Conservation (phyloP, 1,140 invertebrate genomes). For the Aphaenogaster floridana region DNA sequence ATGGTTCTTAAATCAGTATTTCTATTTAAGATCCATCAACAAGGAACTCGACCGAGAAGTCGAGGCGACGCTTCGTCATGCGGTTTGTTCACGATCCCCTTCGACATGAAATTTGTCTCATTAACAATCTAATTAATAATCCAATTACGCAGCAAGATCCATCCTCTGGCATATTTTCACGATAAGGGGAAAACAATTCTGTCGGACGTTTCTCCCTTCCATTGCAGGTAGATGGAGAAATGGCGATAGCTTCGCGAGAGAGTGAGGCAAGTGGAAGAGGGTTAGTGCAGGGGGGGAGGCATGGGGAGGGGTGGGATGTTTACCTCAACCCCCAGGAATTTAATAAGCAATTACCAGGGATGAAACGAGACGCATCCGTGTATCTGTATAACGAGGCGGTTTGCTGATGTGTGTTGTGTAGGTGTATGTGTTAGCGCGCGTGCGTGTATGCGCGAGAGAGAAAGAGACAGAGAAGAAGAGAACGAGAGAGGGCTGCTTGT, state of each 20-base stretch:
- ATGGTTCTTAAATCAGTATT: constrained; percentile 19
- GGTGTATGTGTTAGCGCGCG: not conserved
- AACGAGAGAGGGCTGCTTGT: constrained; percentile 29
- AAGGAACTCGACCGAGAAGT: constrained; percentile 15
- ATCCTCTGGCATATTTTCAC: constrained; percentile 82
- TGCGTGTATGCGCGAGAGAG: not conserved
- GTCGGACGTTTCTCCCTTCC: constrained; percentile 77
- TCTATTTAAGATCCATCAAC: constrained; percentile 41
- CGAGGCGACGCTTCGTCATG: constrained; percentile 50
- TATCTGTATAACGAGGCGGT: constrained; percentile 78
- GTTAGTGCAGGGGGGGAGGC: constrained; percentile 23
- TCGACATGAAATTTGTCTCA: constrained; percentile 85
- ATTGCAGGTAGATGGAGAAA: constrained; percentile 72
- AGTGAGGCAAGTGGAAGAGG: constrained; percentile 36
- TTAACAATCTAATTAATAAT: constrained; percentile 88
- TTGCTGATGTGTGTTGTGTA: constrained; percentile 22
- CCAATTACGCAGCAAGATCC: constrained; percentile 85
- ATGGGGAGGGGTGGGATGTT: constrained; percentile 48
- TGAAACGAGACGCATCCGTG: constrained; percentile 83
- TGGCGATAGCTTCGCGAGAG: constrained; percentile 55
- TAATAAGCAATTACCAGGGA: constrained; percentile 84
- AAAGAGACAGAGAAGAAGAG: constrained; percentile 32
- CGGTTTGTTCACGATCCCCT: constrained; percentile 65
- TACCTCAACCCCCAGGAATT: constrained; percentile 80
- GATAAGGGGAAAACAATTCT: constrained; percentile 86